Evolutionary conservation across 2,888 invertebrate genomes (phyloP).

Genomic region (Strigamia crassipes): DNA sequence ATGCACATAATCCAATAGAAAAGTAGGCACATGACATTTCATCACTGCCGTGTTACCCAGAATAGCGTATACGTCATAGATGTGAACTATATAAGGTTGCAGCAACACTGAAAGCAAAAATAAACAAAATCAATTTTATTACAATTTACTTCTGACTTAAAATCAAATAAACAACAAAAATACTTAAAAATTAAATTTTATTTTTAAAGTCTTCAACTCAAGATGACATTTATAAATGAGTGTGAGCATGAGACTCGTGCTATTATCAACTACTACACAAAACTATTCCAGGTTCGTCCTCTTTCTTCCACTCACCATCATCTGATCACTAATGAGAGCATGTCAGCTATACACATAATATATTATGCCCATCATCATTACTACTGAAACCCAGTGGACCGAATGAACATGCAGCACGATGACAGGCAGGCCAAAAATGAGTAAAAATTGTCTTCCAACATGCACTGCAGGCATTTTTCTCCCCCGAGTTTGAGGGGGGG

Average conservation of each 20-base stretch:
- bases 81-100: conserved; percentile 45
- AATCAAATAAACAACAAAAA: not conserved
- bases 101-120: conserved; percentile 43
- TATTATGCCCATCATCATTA: conserved; percentile 40
- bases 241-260: not conserved
- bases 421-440: conserved; percentile 40
- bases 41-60: conserved; percentile 46
- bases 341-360: conserved; percentile 42
- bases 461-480: conserved; percentile 28
- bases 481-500: conserved; percentile 15
- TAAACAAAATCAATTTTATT: conserved; percentile 7
- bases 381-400: conserved; percentile 36
- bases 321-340: conserved; percentile 35
- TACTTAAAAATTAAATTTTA: not conserved
- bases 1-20: conserved; percentile 52
- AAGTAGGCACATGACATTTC: conserved; percentile 48
- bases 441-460: conserved; percentile 33
- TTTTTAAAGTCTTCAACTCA: not conserved
- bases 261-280: not conserved
- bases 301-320: conserved; percentile 18
- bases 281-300: not conserved
- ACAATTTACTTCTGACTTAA: not conserved
- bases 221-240: conserved; percentile 18
- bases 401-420: conserved; percentile 37
- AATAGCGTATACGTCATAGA: conserved; percentile 46